phyloP scores from a whole-genome alignment of 2,888 invertebrate species.

The Eupithecia dodoneata region DNA sequence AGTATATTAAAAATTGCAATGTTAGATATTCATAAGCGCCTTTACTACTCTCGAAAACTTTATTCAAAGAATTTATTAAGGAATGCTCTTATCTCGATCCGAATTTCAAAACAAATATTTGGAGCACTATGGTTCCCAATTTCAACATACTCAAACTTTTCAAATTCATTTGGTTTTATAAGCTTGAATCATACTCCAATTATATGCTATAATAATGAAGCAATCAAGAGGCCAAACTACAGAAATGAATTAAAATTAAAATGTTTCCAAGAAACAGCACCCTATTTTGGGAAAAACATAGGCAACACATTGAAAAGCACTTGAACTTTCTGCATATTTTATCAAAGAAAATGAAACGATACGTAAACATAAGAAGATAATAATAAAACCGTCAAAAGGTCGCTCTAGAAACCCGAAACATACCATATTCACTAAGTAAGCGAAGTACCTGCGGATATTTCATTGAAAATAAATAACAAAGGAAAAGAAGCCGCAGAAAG shows the following conservation, averaged over 20 bases:
- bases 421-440: slow-evolving; percentile 48
- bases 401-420: slow-evolving; percentile 27
- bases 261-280: neutral
- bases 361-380: slow-evolving; percentile 49
- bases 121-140: neutral
- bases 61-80: too few species aligned
- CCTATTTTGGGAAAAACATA: neutral
- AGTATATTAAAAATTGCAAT: too few species aligned
- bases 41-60: too few species aligned
- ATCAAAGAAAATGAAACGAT: slow-evolving; percentile 19
- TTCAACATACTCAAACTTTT: neutral
- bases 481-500: slow-evolving; percentile 64
- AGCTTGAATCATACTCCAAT: neutral
- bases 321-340: slow-evolving; percentile 19
- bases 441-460: slow-evolving; percentile 48
- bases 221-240: neutral
- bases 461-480: slow-evolving; percentile 64
- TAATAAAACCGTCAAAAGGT: slow-evolving; percentile 25
- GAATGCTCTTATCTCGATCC: neutral
- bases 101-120: neutral
- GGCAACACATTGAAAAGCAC: neutral
- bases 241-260: neutral
- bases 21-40: too few species aligned
- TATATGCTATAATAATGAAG: neutral
- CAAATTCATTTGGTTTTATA: neutral